Evolutionary conservation across 2,113 vertebrate genomes (phyloP).

Genomic region (Bos taurus): DNA sequence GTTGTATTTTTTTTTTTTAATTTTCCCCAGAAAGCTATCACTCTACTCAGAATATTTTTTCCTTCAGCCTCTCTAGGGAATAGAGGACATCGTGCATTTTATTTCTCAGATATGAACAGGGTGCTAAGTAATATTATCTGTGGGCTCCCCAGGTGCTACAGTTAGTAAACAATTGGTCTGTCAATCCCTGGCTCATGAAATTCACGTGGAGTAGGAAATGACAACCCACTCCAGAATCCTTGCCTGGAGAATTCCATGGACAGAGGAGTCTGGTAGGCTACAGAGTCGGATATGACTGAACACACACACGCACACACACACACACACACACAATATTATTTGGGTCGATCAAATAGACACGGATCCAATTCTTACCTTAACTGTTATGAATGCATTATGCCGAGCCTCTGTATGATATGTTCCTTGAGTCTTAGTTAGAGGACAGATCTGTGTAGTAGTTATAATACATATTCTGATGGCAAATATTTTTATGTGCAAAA

Average conservation of each 20-base stretch:
- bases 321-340: not conserved
- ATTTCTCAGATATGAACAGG: not conserved
- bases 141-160: rapidly evolving
- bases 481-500: not conserved
- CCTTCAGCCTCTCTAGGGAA: not conserved
- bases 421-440: not conserved
- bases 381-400: not conserved
- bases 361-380: too few relatives aligned
- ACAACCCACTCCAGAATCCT: not conserved
- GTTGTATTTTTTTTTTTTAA: not conserved
- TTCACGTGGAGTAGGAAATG: not conserved
- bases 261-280: not conserved
- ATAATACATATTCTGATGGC: not conserved
- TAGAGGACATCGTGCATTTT: not conserved
- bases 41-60: not conserved
- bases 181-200: not conserved
- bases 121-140: not conserved
- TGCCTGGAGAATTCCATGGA: not conserved
- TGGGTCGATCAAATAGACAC: not conserved
- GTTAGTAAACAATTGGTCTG: not conserved
- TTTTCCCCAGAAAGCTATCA: not conserved
- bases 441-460: not conserved
- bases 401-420: not conserved
- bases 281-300: rapidly evolving
- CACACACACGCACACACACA: too few relatives aligned